phyloP scores from a whole-genome alignment of 2,888 invertebrate species.

The Trissoscelio sp. region DNA sequence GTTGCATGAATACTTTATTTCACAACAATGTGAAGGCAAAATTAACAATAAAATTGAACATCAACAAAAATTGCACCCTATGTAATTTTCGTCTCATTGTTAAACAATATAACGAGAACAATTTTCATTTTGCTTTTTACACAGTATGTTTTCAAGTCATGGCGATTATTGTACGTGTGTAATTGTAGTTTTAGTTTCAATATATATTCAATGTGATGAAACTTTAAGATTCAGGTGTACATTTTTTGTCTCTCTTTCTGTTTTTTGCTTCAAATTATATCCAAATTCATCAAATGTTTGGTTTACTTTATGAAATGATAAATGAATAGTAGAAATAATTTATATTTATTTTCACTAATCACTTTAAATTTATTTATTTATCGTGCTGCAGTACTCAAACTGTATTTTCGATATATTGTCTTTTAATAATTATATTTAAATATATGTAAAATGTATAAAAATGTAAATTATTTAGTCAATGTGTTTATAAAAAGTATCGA shows the following conservation, averaged over 20 bases:
- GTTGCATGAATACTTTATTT: constrained; percentile 24
- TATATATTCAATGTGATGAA: constrained; percentile 13
- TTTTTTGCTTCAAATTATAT: background rate
- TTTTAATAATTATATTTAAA: no score
- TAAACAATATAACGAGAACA: background rate
- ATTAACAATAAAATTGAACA: background rate
- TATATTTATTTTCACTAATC: no score
- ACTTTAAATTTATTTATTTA: background rate
- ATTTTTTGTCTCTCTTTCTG: constrained; percentile 14
- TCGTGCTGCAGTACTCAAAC: no score
- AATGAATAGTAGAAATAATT: no score
- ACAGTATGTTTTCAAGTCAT: background rate
- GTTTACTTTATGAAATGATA: no score
- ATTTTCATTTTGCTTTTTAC: background rate
- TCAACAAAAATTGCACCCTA: background rate
- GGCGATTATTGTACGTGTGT: background rate
- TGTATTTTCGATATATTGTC: no score
- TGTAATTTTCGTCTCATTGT: constrained; percentile 4
- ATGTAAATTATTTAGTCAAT: no score
- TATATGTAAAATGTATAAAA: no score
- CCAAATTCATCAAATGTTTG: no score
- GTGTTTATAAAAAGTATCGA: no score
- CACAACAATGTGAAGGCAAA: constrained; percentile 6
- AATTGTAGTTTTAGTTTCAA: constrained; percentile 21
- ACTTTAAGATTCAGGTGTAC: constrained; percentile 3